Evolutionary conservation across 2,888 invertebrate species (phyloP), one percentile per base, ranked within the genome.

Genomic region (Epirrhoe alternata): DNA sequence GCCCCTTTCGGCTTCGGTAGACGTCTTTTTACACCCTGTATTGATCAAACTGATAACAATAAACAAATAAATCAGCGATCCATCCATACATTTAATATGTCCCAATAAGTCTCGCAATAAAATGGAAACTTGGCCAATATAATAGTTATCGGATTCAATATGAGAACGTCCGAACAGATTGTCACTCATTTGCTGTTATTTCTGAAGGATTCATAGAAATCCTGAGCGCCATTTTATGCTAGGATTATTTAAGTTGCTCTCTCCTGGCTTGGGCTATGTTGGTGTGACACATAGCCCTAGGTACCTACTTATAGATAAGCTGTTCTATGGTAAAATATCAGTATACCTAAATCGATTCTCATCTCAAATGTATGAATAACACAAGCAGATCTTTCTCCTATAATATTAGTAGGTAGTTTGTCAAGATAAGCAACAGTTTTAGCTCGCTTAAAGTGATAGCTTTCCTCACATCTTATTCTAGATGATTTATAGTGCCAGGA

Each of bases 91-190:
- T 45, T 45, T 45, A 14, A 45, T 45, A n/a, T 6, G 38, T 42
- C 12, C 38, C 38, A 42, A 42, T 42, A 42, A 24, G 24, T 24
- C 1, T 10, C 38, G 38, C 38, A 42, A 42, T 42, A 42, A 42
- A 42, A 42, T 10, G 38, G 38, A 42, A 38, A 38, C 12, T 12
- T 42, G 12, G 12, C 38, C 10, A 12, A 42, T 42, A 10, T 12
- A 6, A 38, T 38, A 38, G 10, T 38, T 38, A 35, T 38, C 38
- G 38, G 12, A 17, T 16, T 7, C 49, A 49, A 49, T 49, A 17
- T 49, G 16, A 49, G 17, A 49, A 17, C 16, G 49, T 17, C 16
- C 49, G 10, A 54, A 38, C 53, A 53, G 60, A 53, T 31, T 53
- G 35, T 61, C 61, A 61, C 17, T 17, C 6, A 30, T 10, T 10